These are phyloP conservation scores for Agelas oroides DNA, from an alignment of 37 sponge, comb jelly and placozoan species.

Conservation along the genomic window DNA sequence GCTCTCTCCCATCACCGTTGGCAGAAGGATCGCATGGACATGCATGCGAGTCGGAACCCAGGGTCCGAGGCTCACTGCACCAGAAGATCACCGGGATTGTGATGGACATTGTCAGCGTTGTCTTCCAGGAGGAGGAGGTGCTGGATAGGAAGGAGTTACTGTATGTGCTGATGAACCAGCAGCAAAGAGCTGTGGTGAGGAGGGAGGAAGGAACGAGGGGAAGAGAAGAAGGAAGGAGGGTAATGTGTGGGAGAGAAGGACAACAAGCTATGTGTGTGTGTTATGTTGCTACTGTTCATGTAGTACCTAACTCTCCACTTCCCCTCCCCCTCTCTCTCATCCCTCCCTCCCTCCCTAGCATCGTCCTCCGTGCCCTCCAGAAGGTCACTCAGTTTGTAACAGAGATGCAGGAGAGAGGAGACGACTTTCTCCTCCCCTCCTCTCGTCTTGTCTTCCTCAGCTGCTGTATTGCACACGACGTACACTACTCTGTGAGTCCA, in stretches of 20 bases:
- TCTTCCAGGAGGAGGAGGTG: constrained; percentile 16
- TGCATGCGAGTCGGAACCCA: not conserved
- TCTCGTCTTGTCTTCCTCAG: constrained; percentile 37
- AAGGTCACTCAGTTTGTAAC: constrained; percentile 13
- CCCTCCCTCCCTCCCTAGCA: not conserved
- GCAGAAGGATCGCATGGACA: constrained; percentile 67
- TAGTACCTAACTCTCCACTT: not conserved
- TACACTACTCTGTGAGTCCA: constrained; percentile 67
- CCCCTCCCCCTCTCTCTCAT: no score
- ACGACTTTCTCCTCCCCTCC: constrained; percentile 22
- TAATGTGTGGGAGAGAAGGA: no score
- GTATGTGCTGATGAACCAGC: constrained; percentile 27
- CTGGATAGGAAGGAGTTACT: constrained; percentile 26
- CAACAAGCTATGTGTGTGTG: no score
- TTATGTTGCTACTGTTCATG: no score
- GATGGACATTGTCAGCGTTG: constrained; percentile 38
- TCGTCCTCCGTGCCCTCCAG: constrained; percentile 22
- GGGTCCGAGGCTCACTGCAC: not conserved
- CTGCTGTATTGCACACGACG: constrained; percentile 40
- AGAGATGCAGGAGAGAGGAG: not conserved
- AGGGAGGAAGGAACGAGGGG: no score
- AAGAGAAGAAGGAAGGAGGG: no score
- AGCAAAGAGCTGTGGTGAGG: constrained; percentile 46
- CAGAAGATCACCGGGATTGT: constrained; percentile 22
- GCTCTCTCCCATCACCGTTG: constrained; percentile 58